These are phyloP conservation scores for Sebastes ruberrimus DNA, from an alignment of 2,797 vertebrate species.

Conservation along the genomic window DNA sequence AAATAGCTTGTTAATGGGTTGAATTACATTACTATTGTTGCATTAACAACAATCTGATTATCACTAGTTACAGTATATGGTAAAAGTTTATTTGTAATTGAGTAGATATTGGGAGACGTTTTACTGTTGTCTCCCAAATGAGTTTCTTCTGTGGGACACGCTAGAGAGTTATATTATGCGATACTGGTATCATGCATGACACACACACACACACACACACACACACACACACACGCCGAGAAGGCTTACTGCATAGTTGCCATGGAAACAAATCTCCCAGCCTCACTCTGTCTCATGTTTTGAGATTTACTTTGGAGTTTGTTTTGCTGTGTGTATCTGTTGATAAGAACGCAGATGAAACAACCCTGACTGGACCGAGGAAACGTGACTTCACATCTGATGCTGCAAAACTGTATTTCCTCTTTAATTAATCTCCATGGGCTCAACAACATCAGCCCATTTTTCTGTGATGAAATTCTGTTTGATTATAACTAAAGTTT, in stretches of 20 bases:
- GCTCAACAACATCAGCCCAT: not conserved
- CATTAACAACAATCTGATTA: not conserved
- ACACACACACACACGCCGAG: conserved; percentile 3
- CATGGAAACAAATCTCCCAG: conserved; percentile 79
- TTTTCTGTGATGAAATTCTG: not conserved
- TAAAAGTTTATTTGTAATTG: not conserved
- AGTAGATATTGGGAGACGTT: not conserved
- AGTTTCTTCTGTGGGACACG: not conserved
- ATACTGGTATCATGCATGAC: not conserved
- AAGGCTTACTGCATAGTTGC: conserved; percentile 75
- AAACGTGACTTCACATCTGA: not conserved
- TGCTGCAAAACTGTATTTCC: not conserved
- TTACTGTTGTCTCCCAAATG: not conserved
- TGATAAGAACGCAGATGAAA: conserved; percentile 11
- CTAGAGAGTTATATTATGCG: not conserved
- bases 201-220: not conserved
- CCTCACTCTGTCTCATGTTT: conserved; percentile 58
- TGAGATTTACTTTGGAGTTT: conserved; percentile 49
- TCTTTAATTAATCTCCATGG: not conserved
- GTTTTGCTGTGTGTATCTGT: conserved; percentile 35
- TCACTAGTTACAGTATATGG: not conserved
- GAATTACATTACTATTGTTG: not conserved
- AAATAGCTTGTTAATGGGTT: not conserved
- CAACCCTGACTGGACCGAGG: not conserved
- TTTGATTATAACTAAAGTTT: not conserved